A percentile compares a stretch with the other conserved stretches of the same genome.
phyloP scores from a whole-genome alignment of 1,140 invertebrate genomes.

The Drosophila oshimai region DNA sequence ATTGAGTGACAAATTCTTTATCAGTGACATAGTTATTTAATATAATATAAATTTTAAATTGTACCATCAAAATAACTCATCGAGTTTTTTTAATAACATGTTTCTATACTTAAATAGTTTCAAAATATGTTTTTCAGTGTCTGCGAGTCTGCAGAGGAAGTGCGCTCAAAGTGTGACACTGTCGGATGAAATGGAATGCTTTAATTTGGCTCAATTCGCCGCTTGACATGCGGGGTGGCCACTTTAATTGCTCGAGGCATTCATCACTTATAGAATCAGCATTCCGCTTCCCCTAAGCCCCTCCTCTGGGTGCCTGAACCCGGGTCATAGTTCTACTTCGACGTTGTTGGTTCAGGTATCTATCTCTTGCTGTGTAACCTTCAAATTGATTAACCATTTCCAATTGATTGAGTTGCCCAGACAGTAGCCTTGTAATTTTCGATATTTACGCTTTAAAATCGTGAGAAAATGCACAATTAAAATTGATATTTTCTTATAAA shows the following conservation, averaged over 20 bases:
- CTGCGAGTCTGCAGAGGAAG: conserved; percentile 51
- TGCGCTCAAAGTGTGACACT: conserved; percentile 76
- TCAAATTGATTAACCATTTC: conserved; percentile 25
- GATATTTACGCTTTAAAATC: conserved; percentile 56
- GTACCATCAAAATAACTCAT: no score
- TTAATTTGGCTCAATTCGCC: conserved; percentile 78
- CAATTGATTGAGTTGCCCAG: conserved; percentile 28
- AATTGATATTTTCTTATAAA: conserved; percentile 69
- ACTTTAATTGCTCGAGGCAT: conserved; percentile 65
- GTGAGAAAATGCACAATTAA: conserved; percentile 74
- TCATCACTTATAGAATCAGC: conserved; percentile 35
- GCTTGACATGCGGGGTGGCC: conserved; percentile 76
- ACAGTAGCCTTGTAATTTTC: neutral
- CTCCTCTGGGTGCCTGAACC: conserved; percentile 11
- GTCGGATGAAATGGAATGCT: conserved; percentile 75
- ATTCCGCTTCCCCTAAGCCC: neutral
- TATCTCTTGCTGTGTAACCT: conserved; percentile 14
- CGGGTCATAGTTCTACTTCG: conserved; percentile 17
- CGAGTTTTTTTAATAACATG: no score
- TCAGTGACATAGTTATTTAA: no score
- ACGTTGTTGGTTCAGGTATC: neutral
- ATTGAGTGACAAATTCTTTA: no score
- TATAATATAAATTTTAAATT: no score
- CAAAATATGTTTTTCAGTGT: neutral
- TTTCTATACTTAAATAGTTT: neutral